Evolutionary conservation across 2,888 invertebrate genomes (phyloP).

Genomic region (Stegana nigrithorax): DNA sequence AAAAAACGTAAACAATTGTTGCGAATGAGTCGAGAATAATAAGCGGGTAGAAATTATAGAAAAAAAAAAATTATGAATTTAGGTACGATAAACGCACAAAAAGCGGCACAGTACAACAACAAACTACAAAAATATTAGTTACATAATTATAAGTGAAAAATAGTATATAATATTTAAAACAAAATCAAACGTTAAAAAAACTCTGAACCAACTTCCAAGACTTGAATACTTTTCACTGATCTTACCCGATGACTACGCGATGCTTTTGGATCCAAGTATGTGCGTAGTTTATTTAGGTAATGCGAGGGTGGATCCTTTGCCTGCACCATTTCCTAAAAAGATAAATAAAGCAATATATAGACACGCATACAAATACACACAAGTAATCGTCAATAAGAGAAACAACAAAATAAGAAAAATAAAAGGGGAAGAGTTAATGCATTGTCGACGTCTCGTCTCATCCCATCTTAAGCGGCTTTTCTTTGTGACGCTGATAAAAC

Average conservation of each 20-base stretch:
- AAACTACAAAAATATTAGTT: background rate
- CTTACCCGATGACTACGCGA: slow-evolving; percentile 94
- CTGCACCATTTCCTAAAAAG: slow-evolving; percentile 91
- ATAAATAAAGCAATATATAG: slow-evolving; percentile 15
- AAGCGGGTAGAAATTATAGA: no score
- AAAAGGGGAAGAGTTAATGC: no score
- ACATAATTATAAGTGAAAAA: background rate
- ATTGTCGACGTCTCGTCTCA: no score
- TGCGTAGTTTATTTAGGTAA: slow-evolving; percentile 94
- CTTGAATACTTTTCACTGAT: slow-evolving; percentile 42
- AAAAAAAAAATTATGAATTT: background rate
- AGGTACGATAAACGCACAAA: background rate
- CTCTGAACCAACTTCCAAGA: slow-evolving; percentile 28
- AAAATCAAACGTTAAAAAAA: slow-evolving; percentile 8
- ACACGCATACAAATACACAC: no score
- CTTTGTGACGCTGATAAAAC: no score
- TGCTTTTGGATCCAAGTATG: slow-evolving; percentile 96
- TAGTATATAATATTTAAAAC: background rate
- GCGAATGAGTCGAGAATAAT: no score
- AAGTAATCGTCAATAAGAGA: no score
- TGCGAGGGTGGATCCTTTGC: slow-evolving; percentile 98
- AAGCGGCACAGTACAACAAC: no score
- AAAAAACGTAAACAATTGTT: slow-evolving; percentile 22
- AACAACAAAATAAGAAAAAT: no score
- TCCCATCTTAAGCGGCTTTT: no score